Evolutionary conservation across 2,888 invertebrate species (phyloP).

Genomic region (Dryadula phaetusa): DNA sequence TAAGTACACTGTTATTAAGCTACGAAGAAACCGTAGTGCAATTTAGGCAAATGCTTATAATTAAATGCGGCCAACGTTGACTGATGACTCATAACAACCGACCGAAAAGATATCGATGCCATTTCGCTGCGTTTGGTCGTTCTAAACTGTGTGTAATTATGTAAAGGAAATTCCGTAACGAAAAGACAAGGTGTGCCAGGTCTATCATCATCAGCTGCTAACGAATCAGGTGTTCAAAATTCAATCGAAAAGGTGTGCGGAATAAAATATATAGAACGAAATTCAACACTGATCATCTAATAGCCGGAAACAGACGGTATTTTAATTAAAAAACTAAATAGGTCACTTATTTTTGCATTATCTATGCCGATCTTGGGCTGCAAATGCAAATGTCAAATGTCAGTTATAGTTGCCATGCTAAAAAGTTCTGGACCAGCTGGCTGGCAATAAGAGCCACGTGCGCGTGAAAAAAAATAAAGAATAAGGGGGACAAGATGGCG

Average conservation of each 20-base stretch:
- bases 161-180: slow-evolving; percentile 72
- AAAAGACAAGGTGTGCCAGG: slow-evolving; percentile 72
- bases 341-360: slow-evolving; percentile 70
- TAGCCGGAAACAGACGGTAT: slow-evolving; percentile 48
- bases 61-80: slow-evolving; percentile 23
- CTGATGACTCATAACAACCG: slow-evolving; percentile 34
- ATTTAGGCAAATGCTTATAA: slow-evolving; percentile 24
- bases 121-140: slow-evolving; percentile 36
- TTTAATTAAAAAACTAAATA: slow-evolving; percentile 74
- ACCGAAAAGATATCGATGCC: slow-evolving; percentile 30
- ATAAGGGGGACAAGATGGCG: slow-evolving; percentile 75
- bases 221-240: slow-evolving; percentile 72
- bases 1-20: slow-evolving; percentile 15
- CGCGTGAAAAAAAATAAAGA: slow-evolving; percentile 72
- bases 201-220: slow-evolving; percentile 65
- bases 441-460: slow-evolving; percentile 77
- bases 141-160: slow-evolving; percentile 64
- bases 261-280: slow-evolving; percentile 57
- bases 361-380: slow-evolving; percentile 62
- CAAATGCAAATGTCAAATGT: slow-evolving; percentile 62
- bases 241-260: slow-evolving; percentile 72
- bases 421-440: slow-evolving; percentile 73
- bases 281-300: slow-evolving; percentile 51
- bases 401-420: slow-evolving; percentile 59
- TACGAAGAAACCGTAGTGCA: slow-evolving; percentile 21